Base-by-base conservation (phyloP, 2,797 vertebrate species). In the Falco biarmicus region DNA sequence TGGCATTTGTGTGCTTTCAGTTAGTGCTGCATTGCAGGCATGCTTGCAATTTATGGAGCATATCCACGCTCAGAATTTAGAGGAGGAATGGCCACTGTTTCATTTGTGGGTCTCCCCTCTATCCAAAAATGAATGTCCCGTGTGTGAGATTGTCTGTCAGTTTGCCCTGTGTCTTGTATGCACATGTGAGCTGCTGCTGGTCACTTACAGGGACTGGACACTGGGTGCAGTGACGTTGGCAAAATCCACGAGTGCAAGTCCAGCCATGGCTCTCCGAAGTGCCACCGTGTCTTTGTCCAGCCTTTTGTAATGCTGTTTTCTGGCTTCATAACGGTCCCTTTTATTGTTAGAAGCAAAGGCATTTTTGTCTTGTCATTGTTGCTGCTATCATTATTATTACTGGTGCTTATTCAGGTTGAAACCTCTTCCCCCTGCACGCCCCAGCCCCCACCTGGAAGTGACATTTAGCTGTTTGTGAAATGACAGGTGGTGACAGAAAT, bases 91-190 rank as follows among this genome's bases (percentile, higher is more conserved):
- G 10, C 20, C 2, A 4, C 28, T 13, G 0, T 22, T 68, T 50
- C 16, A 1, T 13, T 41, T 68, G 17, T 13, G 47, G 18, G 20
- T 19, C 56, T 37, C n/a, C 6, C 22, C 18, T 13, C 47, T 5
- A 0, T 32, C 32, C 41, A 48, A 22, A 41, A 57, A 2, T 43
- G 26, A 1, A 4, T 0, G 1, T 14, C 16, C 24, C 8, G 0
- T 43, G 10, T 11, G 29, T 54, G 63, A 21, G 47, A 8, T 9
- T 9, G 15, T n/a, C 9, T 15, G 2, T 32, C 11, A 4, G 15
- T 66, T 39, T 32, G 37, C n/a, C 41, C 15, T 4, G 4, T 15
- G 25, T 6, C 31, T 34, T 26, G 25, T 18, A 3, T 4, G 3
- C 19, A 0, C 1, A 0, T 24, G n/a, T 11, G 28, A 26, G 63